phyloP scores from a whole-genome alignment of 2,113 vertebrate genomes.

The Carollia perspicillata region DNA sequence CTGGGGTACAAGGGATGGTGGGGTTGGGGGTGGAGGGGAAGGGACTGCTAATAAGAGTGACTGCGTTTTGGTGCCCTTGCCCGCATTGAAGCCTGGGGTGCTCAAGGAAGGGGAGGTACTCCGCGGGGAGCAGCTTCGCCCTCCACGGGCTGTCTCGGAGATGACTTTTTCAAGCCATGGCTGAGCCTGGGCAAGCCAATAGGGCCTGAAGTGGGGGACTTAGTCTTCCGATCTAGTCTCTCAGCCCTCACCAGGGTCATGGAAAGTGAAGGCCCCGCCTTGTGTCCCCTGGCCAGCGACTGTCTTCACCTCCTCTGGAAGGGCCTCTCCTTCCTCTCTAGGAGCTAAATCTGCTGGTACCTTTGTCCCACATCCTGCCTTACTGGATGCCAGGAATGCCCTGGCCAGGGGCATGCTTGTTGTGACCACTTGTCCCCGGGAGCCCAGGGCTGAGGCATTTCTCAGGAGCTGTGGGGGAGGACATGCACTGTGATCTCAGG shows the following conservation, averaged over 20 bases:
- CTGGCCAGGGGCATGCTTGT: constrained; percentile 48
- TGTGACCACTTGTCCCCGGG: constrained; percentile 54
- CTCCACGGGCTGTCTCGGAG: not conserved
- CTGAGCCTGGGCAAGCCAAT: not conserved
- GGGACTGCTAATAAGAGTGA: not conserved
- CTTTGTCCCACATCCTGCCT: constrained; percentile 73
- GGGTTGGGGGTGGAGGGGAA: not conserved
- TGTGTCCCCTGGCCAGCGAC: not conserved
- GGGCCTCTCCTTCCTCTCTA: constrained; percentile 37
- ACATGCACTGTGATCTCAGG: not conserved
- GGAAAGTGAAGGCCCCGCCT: not conserved
- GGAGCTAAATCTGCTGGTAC: constrained; percentile 68
- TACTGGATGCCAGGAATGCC: constrained; percentile 66
- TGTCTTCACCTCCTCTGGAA: constrained; percentile 1
- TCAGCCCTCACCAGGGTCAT: not conserved
- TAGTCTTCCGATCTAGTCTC: not conserved
- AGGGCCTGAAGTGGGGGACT: not conserved
- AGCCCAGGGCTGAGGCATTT: constrained; percentile 1
- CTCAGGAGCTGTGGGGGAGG: not conserved
- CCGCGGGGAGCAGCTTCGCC: not conserved
- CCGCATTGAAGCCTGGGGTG: not conserved
- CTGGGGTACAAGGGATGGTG: not conserved
- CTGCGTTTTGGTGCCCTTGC: not conserved
- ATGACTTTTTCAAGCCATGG: not conserved
- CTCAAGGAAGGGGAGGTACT: not conserved